Base-by-base conservation (phyloP, 2,888 invertebrate species). In the Cheilosia scutellata region DNA sequence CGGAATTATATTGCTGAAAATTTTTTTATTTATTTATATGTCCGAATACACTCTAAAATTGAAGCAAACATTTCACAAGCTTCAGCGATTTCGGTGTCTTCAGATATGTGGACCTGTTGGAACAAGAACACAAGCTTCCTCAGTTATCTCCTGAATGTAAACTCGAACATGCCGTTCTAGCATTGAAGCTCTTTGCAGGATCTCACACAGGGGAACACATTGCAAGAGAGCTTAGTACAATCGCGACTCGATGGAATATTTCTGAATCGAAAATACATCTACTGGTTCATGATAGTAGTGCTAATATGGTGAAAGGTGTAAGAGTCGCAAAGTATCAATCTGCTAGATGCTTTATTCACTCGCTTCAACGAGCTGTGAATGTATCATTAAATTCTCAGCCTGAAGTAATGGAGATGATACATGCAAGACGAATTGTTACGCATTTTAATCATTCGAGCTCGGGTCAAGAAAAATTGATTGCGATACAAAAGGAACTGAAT, bases 401-500 rank as follows among this genome's bases (percentile, higher is more conserved):
- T 33, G 83, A 75, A 71, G 74, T 88, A 70, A 33, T 60, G 68
- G 75, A 79, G 79, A 83, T 66, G 80, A 66, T 80, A 55, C 27
- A n/a, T 80, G 74, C 51, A 37, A 65, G 68, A 58, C 57, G 82
- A 63, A 84, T 87, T 76, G 88, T 88, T 37, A 84, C 83, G 6
- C 42, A 42, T 16, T 49, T n/a, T 49, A 88, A 89, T 65, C 83
- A 88, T 72, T 88, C 87, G 49, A 78, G 83, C 44, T 72, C 74
- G 72, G 87, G 87, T 57, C 88, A 88, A 87, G 80, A 88, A 77
- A 87, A 89, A 72, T 63, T 88, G 40, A 44, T 51, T 31, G 29
- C 40, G 5, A 88, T 88, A 79, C 88, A 82, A 78, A 53, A 88
- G 37, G 86, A 88, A 58, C 29, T 88, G 42, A 71, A 60, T 74